Base-by-base conservation (phyloP, 2,797 vertebrate genomes). In the Aphelocoma californica region DNA sequence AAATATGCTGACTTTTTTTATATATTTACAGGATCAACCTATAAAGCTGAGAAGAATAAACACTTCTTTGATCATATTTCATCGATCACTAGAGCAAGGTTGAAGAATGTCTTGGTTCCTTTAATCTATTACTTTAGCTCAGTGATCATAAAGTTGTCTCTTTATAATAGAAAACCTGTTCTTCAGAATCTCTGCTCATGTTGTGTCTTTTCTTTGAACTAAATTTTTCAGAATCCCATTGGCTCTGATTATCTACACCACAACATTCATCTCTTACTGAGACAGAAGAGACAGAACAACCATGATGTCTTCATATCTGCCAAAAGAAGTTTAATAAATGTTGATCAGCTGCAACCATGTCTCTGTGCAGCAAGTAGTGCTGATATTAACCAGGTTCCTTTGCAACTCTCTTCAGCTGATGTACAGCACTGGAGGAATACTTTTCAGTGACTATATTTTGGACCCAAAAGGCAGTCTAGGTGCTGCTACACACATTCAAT, bases 101-200 rank as follows among this genome's bases (percentile, higher is more conserved):
- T 86, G 58, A 61, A 61, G 51, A 90, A 92, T 51, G 36, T 44
- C 77, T 92, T 45, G 6, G 14, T 69, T 84, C 54, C 60, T 94
- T 81, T 90, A 86, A 86, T 80, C 75, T 90, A 61, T 69, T 84
- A 54, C 81, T 93, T 90, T 56, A 87, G 66, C 21, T 92, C 51
- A 81, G 38, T 1, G 3, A 87, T 78, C 69, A 77, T 53, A 53
- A 64, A 87, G 44, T 70, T 81, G 58, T 61, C 42, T 50, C 91
- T 62, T 80, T 81, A 28, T 51, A 72, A 72, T 5, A 94, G 44
- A 54, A 86, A 92, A 77, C 28, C n/a, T 77, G 28, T 58, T 92
- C 38, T 92, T 91, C 79, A 73, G 53, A 89, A 73, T 82, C n/a
- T 53, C 36, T 73, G 12, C 48, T 77, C 65, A 38, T 45, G 58